Conservation (phyloP, 2,888 invertebrate genomes). For the Xestia rhomboidea region DNA sequence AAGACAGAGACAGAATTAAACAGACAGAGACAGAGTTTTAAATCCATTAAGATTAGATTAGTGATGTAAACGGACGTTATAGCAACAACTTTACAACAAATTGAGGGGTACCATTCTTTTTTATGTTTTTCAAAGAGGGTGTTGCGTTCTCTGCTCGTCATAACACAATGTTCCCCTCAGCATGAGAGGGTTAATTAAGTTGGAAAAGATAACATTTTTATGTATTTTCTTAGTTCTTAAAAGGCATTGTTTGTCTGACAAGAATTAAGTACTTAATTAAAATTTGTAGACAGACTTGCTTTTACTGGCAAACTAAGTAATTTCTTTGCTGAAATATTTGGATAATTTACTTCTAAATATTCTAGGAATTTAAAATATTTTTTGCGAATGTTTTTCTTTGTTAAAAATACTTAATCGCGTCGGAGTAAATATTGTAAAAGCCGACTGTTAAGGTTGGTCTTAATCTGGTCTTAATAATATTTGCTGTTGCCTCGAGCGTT, state of each 20-base stretch:
- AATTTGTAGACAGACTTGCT: constrained; percentile 42
- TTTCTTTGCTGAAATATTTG: constrained; percentile 39
- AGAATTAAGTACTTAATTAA: constrained; percentile 60
- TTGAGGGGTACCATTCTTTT: neutral
- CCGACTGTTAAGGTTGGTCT: constrained; percentile 16
- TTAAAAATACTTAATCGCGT: constrained; percentile 25
- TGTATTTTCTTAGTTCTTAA: constrained; percentile 50
- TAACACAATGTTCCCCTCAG: constrained; percentile 18
- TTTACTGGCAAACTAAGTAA: constrained; percentile 32
- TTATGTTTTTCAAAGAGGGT: neutral
- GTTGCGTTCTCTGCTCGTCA: neutral
- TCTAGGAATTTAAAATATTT: constrained; percentile 7
- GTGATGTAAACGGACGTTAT: neutral
- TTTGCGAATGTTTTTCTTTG: constrained; percentile 29
- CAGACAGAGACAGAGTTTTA: no score
- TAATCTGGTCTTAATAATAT: constrained; percentile 37
- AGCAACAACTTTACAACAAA: neutral
- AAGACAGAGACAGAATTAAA: neutral
- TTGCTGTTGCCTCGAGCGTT: constrained; percentile 37
- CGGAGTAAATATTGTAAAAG: constrained; percentile 41
- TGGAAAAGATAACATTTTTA: constrained; percentile 58
- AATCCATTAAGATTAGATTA: neutral
- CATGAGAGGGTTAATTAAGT: constrained; percentile 52
- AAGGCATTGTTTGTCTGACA: constrained; percentile 51
- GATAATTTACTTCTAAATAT: constrained; percentile 25